phyloP scores from a whole-genome alignment of 2,797 vertebrate genomes.

The Darevskia mixta region DNA sequence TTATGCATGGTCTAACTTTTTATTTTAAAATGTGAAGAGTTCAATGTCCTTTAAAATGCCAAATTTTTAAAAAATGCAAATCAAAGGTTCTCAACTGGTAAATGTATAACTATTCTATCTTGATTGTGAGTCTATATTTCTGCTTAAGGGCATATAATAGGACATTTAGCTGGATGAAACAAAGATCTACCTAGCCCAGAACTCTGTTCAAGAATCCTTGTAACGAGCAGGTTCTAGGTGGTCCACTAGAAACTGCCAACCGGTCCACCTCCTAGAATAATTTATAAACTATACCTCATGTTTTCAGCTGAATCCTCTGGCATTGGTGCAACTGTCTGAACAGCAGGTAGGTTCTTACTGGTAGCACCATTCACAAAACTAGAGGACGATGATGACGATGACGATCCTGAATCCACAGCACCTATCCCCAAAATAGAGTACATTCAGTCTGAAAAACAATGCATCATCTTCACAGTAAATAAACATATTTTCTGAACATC shows the following conservation, averaged over 20 bases:
- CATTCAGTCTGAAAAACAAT: slow-evolving; percentile 66
- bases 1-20: neutral
- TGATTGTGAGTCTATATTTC: neutral
- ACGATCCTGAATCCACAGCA: slow-evolving; percentile 95
- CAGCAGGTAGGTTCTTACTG: slow-evolving; percentile 98
- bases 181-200: neutral
- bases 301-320: slow-evolving; percentile 97
- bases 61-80: neutral
- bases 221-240: neutral
- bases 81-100: neutral
- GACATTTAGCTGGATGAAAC: neutral
- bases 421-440: slow-evolving; percentile 83
- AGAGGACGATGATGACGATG: slow-evolving; percentile 95
- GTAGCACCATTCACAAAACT: slow-evolving; percentile 98
- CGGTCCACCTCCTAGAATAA: neutral
- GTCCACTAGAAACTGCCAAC: neutral
- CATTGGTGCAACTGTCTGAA: slow-evolving; percentile 98
- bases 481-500: neutral
- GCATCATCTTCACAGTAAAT: neutral
- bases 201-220: neutral
- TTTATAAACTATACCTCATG: slow-evolving; percentile 86
- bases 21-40: neutral
- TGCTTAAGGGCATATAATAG: neutral
- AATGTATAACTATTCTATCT: neutral
- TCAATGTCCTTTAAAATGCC: neutral